Base-by-base conservation (phyloP, 2,888 invertebrate species). In the Timema cristinae region DNA sequence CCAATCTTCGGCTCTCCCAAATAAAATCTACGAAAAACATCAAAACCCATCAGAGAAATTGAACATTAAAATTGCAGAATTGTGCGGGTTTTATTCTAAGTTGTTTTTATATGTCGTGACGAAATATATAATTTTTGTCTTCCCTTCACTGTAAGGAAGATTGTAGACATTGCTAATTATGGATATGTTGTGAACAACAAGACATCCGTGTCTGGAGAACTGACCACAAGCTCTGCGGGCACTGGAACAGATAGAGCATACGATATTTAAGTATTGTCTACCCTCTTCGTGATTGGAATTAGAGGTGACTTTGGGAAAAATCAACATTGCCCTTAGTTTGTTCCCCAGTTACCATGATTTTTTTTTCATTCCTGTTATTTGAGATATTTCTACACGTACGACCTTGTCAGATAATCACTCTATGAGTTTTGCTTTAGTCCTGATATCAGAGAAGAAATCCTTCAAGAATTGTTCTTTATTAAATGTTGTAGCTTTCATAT, bases 191-290 rank as follows among this genome's bases (percentile, higher is more conserved):
- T 56, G 13, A 56, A 56, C n/a, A 56, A 56, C 56, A 56, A 56
- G 6, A 56, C 56, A 11, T 10, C 7, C 16, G 56, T 56, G 56
- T 56, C 56, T 56, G 56, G 7, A 56, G 5, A 56, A 16, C 5
- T 56, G n/a, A 56, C 56, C 56, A 56, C 56, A 52, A 52, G n/a
- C 10, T 52, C n/a, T 13, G n/a, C 11, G 2, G 1, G 4, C 54
- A 52, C n/a, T n/a, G 54, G 56, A 56, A 56, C 56, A 56, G 56
- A 56, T 56, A 56, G n/a, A 11, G n/a, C 7, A 56, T 56, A 16
- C 56, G 6, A 13, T 11, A 56, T 7, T 56, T 5, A 10, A 15
- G n/a, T 56, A 1, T 10, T 15, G n/a, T 7, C n/a, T 32, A 4
- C 15, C 56, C 7, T 8, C 56, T 56, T 56, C 56, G 4, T 56